Evolutionary conservation across 2,113 vertebrate genomes (phyloP), one percentile per base, ranked within the genome.

Genomic region (Sorex fumeus): DNA sequence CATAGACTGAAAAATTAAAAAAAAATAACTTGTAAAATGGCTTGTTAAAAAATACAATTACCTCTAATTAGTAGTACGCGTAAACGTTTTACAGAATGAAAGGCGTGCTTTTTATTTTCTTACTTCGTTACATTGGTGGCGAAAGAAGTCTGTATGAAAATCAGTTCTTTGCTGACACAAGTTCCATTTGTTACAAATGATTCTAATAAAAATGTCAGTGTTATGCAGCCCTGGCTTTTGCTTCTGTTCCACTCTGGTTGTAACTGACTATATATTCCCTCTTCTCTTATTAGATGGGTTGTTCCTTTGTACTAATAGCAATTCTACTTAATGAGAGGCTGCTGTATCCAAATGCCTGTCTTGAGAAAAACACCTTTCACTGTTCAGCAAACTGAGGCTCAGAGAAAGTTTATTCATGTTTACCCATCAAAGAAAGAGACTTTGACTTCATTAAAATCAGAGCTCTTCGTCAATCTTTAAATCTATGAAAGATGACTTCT

Each of bases 161-260:
- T 98, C 99, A 99, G 99, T 99, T 99, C 98, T 99, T 99, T 99
- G 99, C 99, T 99, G 99, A 99, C 99, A 99, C 99, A 98, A 99
- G 99, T 99, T 99, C 99, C 99, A 99, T 99, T 99, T 99, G 99
- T 99, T 99, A 99, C 99, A 99, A 99, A 99, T 99, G 98, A 99
- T 99, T 99, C 99, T 99, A 99, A 99, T 99, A 99, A 99, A 99
- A 99, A 99, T 98, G 98, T 99, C 99, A 99, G 99, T 99, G 99
- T 99, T 99, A 99, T 99, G 99, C 98, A 99, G 96, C 97, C 97
- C 96, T 97, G 86, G 98, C 98, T 97, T 98, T 98, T 93, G 96
- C 93, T 98, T 98, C 92, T 93, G 83, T 95, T 95, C 97, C 95
- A 91, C 95, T 97, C 97, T 97, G 87, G 97, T 98, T 98, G 96